Evolutionary conservation across 2,888 invertebrate genomes (phyloP).

Genomic region (Sthenelais limicola): DNA sequence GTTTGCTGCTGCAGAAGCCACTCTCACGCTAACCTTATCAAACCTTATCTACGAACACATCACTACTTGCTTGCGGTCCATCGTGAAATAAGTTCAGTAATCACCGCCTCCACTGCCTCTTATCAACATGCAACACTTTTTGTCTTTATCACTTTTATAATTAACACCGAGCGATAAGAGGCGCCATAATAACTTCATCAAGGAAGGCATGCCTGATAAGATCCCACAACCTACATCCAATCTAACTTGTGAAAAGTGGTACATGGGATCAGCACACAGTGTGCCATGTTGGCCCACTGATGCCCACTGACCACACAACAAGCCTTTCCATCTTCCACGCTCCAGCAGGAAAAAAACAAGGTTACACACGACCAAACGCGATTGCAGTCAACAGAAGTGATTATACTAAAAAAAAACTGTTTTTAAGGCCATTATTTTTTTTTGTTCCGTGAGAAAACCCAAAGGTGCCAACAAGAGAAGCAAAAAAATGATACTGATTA

Average conservation of each 20-base stretch:
- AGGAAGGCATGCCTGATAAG: slow-evolving; percentile 26
- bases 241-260: slow-evolving; percentile 32
- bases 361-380: neutral
- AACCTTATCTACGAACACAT: slow-evolving; percentile 2
- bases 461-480: too few relatives aligned
- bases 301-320: too few relatives aligned
- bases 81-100: slow-evolving; percentile 15
- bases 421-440: too few relatives aligned
- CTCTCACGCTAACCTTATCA: slow-evolving; percentile 1
- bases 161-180: slow-evolving; percentile 30
- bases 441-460: too few relatives aligned
- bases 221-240: neutral
- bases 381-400: too few relatives aligned
- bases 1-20: too few relatives aligned
- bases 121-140: slow-evolving; percentile 20
- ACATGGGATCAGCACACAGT: neutral
- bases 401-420: too few relatives aligned
- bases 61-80: slow-evolving; percentile 5
- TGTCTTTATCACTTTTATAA: slow-evolving; percentile 39
- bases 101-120: slow-evolving; percentile 12
- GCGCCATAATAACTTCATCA: slow-evolving; percentile 33
- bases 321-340: neutral
- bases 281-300: too few relatives aligned
- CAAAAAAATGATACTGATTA: too few relatives aligned
- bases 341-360: neutral